These are phyloP conservation scores for Dicentrarchus labrax DNA, from an alignment of 2,113 vertebrate genomes.

Conservation along the genomic window DNA sequence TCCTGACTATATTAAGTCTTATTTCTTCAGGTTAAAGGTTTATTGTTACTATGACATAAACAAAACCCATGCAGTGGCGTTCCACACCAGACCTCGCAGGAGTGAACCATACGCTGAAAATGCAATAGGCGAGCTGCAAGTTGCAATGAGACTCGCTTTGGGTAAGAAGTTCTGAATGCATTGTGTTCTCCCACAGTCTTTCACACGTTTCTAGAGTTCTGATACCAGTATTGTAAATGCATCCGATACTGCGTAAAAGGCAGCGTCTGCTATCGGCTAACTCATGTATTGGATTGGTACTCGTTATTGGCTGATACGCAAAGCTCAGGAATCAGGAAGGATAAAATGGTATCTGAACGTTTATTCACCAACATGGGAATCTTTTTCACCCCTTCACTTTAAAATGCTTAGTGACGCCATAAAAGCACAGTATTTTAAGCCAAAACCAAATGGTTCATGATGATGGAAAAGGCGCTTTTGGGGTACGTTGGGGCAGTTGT, in stretches of 20 bases:
- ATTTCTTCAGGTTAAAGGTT: constrained; percentile 69
- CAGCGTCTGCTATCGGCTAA: too few relatives aligned
- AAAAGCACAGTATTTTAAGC: background rate
- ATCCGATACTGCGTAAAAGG: too few relatives aligned
- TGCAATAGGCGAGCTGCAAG: constrained; percentile 58
- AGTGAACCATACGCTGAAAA: constrained; percentile 64
- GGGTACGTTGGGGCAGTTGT: too few relatives aligned
- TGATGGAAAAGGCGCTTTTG: background rate
- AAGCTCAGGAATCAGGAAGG: too few relatives aligned
- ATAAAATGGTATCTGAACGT: too few relatives aligned
- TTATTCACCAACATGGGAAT: background rate
- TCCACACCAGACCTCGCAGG: constrained; percentile 54
- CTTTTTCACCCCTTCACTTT: background rate
- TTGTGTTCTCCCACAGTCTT: background rate
- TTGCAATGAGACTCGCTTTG: constrained; percentile 71
- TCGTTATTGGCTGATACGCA: too few relatives aligned
- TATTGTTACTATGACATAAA: constrained; percentile 78
- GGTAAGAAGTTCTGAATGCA: constrained; percentile 59
- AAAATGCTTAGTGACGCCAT: background rate
- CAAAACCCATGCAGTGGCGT: constrained; percentile 49
- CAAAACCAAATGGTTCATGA: too few relatives aligned
- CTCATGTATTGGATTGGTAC: too few relatives aligned
- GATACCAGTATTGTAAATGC: too few relatives aligned
- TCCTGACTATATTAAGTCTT: background rate
- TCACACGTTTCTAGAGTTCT: background rate